These are phyloP conservation scores for Lomographa bimaculata DNA, from an alignment of 2,888 invertebrate genomes.

Conservation along the genomic window DNA sequence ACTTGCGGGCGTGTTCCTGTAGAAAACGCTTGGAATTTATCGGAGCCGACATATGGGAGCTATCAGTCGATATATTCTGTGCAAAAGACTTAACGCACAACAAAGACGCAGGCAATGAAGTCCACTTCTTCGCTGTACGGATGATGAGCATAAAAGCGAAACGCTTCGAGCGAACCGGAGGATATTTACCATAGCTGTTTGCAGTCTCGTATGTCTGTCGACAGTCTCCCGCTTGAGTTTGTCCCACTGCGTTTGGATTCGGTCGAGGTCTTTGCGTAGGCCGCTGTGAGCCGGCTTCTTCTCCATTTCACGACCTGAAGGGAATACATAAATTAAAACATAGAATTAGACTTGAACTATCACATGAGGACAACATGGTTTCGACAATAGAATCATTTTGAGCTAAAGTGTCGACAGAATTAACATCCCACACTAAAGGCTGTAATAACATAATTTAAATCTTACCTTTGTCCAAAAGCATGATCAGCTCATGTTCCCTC, in stretches of 20 bases:
- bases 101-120: no score
- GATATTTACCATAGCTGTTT: conserved; percentile 90
- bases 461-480: conserved; percentile 94
- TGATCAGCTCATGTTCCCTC: conserved; percentile 96
- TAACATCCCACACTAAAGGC: no score
- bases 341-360: not conserved
- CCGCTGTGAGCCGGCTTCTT: conserved; percentile 75
- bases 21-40: not conserved
- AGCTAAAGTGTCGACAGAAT: no score
- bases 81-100: no score
- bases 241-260: conserved; percentile 96
- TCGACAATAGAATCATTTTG: no score
- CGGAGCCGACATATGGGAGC: no score
- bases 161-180: no score
- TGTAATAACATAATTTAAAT: no score
- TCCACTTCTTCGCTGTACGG: no score
- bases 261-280: conserved; percentile 89
- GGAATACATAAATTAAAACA: conserved; percentile 1
- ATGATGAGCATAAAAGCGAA: no score
- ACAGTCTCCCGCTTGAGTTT: conserved; percentile 94
- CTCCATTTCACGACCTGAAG: conserved; percentile 78
- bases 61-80: no score
- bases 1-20: conserved; percentile 94
- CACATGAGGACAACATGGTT: no score
- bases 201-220: conserved; percentile 92